A percentile compares a stretch with the other conserved stretches of the same genome.
Conservation (phyloP, 2,797 vertebrate genomes). For the Darevskia nairensis region DNA sequence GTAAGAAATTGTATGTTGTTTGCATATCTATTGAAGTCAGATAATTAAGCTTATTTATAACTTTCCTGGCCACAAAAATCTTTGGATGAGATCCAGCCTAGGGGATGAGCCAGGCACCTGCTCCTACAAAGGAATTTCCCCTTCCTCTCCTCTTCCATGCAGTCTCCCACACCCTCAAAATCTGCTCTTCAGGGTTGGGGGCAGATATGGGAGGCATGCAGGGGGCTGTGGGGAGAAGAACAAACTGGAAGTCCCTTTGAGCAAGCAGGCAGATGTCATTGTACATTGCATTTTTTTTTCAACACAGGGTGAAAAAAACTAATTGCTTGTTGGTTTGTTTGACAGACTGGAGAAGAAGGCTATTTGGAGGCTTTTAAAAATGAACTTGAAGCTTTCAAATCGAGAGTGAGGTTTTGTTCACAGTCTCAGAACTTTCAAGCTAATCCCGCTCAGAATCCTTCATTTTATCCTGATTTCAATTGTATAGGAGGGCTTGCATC, state of each 20-base stretch:
- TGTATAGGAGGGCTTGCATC: slow-evolving; percentile 83
- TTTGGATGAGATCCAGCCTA: no score
- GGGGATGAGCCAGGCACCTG: no score
- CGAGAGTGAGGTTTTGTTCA: slow-evolving; percentile 85
- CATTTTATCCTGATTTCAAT: slow-evolving; percentile 72
- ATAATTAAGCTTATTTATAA: neutral
- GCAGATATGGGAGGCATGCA: no score
- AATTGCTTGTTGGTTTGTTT: slow-evolving; percentile 37
- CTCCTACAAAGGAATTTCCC: no score
- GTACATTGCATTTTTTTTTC: no score
- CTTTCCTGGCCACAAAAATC: neutral
- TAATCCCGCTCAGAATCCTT: slow-evolving; percentile 70
- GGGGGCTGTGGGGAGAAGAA: no score
- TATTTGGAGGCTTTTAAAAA: slow-evolving; percentile 95
- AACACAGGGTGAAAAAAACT: neutral
- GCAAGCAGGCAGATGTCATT: no score
- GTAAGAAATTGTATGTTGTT: neutral
- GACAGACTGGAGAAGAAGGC: slow-evolving; percentile 89
- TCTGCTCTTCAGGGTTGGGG: no score
- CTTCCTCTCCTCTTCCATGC: no score
- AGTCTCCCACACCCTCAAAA: no score
- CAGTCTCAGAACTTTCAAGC: slow-evolving; percentile 78
- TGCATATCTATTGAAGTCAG: neutral
- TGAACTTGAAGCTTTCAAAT: slow-evolving; percentile 94
- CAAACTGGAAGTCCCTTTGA: no score